Evolutionary conservation across 2,113 vertebrate species (phyloP), one percentile per base, ranked within the genome.

Genomic region (Nothobranchius furzeri): DNA sequence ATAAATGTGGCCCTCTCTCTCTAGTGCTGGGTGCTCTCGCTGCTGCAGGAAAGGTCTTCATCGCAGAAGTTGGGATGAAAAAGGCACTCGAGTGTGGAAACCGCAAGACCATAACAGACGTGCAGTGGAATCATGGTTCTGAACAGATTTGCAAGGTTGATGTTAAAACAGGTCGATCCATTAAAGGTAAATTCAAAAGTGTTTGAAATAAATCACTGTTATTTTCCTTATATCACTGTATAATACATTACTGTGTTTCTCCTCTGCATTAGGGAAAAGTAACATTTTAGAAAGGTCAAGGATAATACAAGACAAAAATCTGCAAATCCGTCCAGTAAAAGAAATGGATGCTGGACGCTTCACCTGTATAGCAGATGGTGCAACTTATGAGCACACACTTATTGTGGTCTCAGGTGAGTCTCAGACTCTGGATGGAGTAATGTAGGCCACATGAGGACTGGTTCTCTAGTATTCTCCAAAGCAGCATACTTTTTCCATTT

Each of bases 41-140:
- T 36, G 86, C 79, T 37, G 49, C 53, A 47, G 79, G 64, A 17
- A 13, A 67, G 0, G 62, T 47, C 11, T 0, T 82, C 2, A 0
- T 69, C 15, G 7, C 2, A 7, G n/a, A 35, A 12, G 6, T 6
- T 0, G 61, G 87, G 1, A 0, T 6, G 0, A 37, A 0, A 0
- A 5, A 1, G 55, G 15, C 0, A 0, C 9, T 93, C 7, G 0
- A 37, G 0, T 93, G 91, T 75, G 54, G 11, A 0, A 1, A 1
- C 9, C 0, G 0, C 0, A 0, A 0, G 3, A 0, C 0, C 7
- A 0, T 0, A 0, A 0, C 0, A 0, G 10, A 0, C 0, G 3
- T 90, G 15, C 0, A 0, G 1, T 92, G 92, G 90, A 0, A 0
- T 37, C 7, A 2, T 4, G 9, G 8, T 0, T 0, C 0, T 0